phyloP scores from a whole-genome alignment of 2,113 vertebrate species.

The Corythaixoides concolor region DNA sequence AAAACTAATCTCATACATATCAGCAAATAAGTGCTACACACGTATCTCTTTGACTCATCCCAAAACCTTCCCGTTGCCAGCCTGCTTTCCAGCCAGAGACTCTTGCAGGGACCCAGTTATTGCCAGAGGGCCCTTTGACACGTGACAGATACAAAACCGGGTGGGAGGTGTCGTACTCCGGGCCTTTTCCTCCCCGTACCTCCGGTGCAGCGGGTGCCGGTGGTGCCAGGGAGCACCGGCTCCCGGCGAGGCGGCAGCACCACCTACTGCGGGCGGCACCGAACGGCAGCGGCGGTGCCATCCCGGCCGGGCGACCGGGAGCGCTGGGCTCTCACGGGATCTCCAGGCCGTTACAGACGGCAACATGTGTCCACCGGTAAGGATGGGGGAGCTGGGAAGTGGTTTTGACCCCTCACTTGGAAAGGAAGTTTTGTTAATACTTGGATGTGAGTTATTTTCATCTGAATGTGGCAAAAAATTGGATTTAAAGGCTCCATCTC shows the following conservation, averaged over 20 bases:
- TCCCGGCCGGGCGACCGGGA: too few relatives aligned
- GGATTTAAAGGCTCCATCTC: neutral
- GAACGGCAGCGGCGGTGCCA: neutral
- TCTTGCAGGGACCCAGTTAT: neutral
- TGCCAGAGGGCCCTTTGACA: neutral
- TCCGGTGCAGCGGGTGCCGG: accelerated
- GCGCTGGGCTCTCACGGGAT: neutral
- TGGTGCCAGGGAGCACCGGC: neutral
- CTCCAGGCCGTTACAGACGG: accelerated
- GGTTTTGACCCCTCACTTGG: neutral
- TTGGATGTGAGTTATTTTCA: neutral
- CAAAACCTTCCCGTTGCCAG: neutral
- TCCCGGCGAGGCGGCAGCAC: conserved; percentile 14
- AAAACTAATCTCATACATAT: accelerated
- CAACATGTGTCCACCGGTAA: neutral
- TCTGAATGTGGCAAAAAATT: neutral
- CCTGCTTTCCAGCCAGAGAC: neutral
- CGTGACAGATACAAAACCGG: accelerated
- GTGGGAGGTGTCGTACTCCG: accelerated
- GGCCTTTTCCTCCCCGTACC: accelerated
- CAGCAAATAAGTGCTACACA: accelerated
- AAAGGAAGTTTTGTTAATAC: neutral
- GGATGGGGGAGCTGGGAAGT: too few relatives aligned
- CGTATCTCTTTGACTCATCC: accelerated
- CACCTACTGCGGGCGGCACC: conserved; percentile 20